Evolutionary conservation across 2,113 vertebrate genomes (phyloP).

Genomic region (Bambusicola thoracicus): DNA sequence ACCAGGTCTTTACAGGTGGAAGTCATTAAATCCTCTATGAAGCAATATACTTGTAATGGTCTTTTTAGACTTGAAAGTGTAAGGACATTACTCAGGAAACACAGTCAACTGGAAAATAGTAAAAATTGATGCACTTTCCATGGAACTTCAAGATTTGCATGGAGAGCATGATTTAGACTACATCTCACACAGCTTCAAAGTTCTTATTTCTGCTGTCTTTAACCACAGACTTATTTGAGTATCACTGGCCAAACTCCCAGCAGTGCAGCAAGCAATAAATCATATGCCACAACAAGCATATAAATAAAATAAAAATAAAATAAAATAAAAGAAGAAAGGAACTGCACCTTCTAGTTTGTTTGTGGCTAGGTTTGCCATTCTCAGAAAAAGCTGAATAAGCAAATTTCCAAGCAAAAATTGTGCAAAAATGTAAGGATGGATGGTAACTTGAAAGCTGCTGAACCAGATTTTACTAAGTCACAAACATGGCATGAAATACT

Average conservation of each 20-base stretch:
- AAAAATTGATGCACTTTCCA: neutral
- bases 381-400: neutral
- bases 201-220: neutral
- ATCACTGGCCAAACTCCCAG: neutral
- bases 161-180: neutral
- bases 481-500: neutral
- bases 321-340: neutral
- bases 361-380: neutral
- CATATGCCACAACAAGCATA: neutral
- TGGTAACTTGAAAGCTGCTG: neutral
- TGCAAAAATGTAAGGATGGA: neutral
- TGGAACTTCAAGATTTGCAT: neutral
- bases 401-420: neutral
- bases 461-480: neutral
- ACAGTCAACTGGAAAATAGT: neutral
- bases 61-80: neutral
- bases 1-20: neutral
- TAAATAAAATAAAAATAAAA: neutral
- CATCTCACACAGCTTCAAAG: neutral
- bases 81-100: neutral
- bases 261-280: neutral
- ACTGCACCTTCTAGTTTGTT: neutral
- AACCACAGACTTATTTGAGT: neutral
- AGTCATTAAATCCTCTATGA: neutral
- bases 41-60: neutral